Evolutionary conservation across 2,113 vertebrate species (phyloP).

Genomic region (Bujurquina vittata): DNA sequence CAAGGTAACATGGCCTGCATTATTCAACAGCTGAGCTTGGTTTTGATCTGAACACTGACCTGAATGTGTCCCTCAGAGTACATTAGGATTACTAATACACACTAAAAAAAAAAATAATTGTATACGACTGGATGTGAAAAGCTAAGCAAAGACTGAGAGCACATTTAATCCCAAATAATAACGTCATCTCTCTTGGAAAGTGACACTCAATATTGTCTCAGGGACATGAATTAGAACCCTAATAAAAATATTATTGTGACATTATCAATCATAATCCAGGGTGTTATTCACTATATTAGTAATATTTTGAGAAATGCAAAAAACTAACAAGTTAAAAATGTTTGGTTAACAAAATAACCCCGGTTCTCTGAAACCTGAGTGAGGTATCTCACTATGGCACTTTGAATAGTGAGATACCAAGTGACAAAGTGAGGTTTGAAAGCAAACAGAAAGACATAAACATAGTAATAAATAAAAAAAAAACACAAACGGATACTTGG

Average conservation of each 20-base stretch:
- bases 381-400: no score
- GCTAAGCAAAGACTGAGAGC: not conserved
- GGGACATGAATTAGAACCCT: not conserved
- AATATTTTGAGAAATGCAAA: not conserved
- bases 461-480: not conserved
- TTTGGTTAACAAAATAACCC: not conserved
- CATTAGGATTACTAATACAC: slow-evolving; percentile 37
- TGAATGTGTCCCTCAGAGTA: slow-evolving; percentile 57
- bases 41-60: slow-evolving; percentile 57
- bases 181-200: not conserved
- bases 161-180: not conserved
- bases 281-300: not conserved
- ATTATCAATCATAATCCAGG: not conserved
- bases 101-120: not conserved
- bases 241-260: not conserved
- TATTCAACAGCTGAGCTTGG: slow-evolving; percentile 66
- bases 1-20: slow-evolving; percentile 72
- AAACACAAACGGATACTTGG: no score
- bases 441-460: not conserved
- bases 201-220: not conserved
- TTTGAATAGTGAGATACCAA: no score
- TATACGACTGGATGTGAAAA: not conserved
- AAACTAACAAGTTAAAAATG: not conserved
- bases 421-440: no score
- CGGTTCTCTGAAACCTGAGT: not conserved